A percentile compares a stretch with the other conserved stretches of the same genome.
phyloP scores from a whole-genome alignment of 1,140 invertebrate species.

The Dendroctonus ponderosae region DNA sequence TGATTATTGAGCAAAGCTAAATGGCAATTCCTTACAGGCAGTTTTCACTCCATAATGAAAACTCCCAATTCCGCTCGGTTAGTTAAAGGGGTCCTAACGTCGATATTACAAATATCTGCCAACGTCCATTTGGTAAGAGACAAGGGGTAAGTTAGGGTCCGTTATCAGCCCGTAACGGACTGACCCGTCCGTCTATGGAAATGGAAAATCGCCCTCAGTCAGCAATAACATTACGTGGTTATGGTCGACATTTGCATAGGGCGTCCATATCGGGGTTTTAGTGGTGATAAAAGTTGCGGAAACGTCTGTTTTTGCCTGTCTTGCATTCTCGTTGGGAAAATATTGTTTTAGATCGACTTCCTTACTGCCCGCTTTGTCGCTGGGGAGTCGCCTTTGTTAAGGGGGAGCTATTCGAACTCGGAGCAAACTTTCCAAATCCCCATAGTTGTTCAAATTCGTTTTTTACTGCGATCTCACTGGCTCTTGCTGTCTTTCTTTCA shows the following conservation, averaged over 20 bases:
- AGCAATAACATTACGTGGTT: slow-evolving; percentile 33
- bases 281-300: slow-evolving; percentile 23
- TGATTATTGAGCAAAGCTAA: too few relatives aligned
- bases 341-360: slow-evolving; percentile 12
- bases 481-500: too few relatives aligned
- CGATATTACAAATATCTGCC: slow-evolving; percentile 32
- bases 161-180: slow-evolving; percentile 37
- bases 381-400: neutral
- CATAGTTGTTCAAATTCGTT: too few relatives aligned
- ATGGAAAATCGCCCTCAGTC: slow-evolving; percentile 20
- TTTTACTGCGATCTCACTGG: too few relatives aligned
- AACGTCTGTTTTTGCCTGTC: slow-evolving; percentile 35
- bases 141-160: slow-evolving; percentile 32
- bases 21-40: too few relatives aligned
- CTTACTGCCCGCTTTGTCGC: neutral
- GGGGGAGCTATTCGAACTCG: too few relatives aligned
- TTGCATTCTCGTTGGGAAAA: slow-evolving; percentile 26
- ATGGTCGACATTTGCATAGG: slow-evolving; percentile 31
- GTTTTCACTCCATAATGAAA: too few relatives aligned
- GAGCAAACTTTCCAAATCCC: too few relatives aligned
- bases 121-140: slow-evolving; percentile 31
- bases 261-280: slow-evolving; percentile 32
- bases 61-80: neutral
- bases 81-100: slow-evolving; percentile 15
- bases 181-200: slow-evolving; percentile 35